A percentile compares a stretch with the other conserved stretches of the same genome.
These are phyloP conservation scores for Nannoperca obscura DNA, from an alignment of 2,797 vertebrate genomes.

Conservation along the genomic window DNA sequence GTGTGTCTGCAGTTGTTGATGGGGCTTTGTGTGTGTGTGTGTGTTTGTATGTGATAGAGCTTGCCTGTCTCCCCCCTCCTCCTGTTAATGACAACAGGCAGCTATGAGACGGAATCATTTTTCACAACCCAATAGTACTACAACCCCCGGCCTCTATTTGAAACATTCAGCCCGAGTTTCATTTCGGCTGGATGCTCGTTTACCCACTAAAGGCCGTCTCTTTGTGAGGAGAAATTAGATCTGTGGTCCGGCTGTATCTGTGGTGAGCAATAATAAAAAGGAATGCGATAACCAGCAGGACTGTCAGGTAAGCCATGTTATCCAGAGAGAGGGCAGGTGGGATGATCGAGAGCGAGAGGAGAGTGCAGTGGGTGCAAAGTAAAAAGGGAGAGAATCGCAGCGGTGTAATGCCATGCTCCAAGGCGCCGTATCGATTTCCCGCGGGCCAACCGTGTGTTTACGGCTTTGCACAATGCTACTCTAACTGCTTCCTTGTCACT, in stretches of 20 bases:
- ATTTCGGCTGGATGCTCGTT: slow-evolving; percentile 41
- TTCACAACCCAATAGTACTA: slow-evolving; percentile 33
- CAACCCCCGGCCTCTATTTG: slow-evolving; percentile 25
- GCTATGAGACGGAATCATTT: slow-evolving; percentile 52
- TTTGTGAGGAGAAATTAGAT: slow-evolving; percentile 59
- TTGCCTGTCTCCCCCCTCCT: background rate
- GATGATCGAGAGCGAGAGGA: slow-evolving; percentile 33
- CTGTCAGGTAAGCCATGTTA: slow-evolving; percentile 59
- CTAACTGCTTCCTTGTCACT: slow-evolving; percentile 67
- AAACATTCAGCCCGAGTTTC: slow-evolving; percentile 41
- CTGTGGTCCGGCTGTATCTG: slow-evolving; percentile 15
- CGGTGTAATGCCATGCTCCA: slow-evolving; percentile 66
- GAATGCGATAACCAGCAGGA: slow-evolving; percentile 45
- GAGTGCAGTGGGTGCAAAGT: slow-evolving; percentile 45
- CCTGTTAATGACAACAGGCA: slow-evolving; percentile 52
- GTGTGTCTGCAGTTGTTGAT: background rate
- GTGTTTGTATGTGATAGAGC: slow-evolving; percentile 10
- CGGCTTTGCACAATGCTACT: slow-evolving; percentile 66
- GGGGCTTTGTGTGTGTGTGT: slow-evolving; percentile 1
- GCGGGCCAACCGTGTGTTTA: slow-evolving; percentile 67
- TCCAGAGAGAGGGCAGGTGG: slow-evolving; percentile 22
- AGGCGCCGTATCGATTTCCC: slow-evolving; percentile 72
- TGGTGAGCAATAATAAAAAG: slow-evolving; percentile 49
- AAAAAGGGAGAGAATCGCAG: slow-evolving; percentile 60
- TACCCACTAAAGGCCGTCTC: slow-evolving; percentile 42